phyloP scores from a whole-genome alignment of 2,113 vertebrate genomes.

The Tetrax tetrax region DNA sequence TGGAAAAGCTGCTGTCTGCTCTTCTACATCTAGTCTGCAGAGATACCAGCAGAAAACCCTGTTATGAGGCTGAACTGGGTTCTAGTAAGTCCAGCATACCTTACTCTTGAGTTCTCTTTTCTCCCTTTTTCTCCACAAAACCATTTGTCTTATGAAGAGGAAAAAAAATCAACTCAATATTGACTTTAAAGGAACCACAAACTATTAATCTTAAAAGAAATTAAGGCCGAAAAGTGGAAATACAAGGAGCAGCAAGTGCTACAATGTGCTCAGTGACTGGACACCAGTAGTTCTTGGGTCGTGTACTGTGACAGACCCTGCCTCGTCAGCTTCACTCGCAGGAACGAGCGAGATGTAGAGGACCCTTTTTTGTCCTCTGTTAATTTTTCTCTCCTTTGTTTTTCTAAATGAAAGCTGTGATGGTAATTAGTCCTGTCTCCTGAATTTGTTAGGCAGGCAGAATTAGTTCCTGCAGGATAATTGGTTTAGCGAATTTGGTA shows the following conservation, averaged over 20 bases:
- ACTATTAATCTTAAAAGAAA: background rate
- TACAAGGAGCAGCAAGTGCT: background rate
- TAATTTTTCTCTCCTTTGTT: background rate
- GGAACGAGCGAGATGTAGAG: background rate
- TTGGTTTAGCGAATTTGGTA: background rate
- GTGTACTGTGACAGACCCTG: no score
- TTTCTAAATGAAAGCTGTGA: background rate
- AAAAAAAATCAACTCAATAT: background rate
- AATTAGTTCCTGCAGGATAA: background rate
- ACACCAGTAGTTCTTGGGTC: background rate
- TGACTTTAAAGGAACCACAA: background rate
- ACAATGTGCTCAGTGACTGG: accelerated
- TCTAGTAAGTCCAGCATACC: background rate
- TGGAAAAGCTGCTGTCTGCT: background rate
- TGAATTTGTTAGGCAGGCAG: background rate
- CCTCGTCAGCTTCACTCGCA: background rate
- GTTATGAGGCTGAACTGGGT: background rate
- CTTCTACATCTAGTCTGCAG: background rate
- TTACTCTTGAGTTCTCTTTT: background rate
- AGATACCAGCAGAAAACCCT: background rate
- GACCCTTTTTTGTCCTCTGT: background rate
- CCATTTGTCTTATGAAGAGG: background rate
- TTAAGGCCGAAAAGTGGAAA: background rate
- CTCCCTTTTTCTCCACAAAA: background rate
- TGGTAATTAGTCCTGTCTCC: background rate